Percentiles rank a stretch among this genome's conserved stretches.
phyloP scores from a whole-genome alignment of 2,888 invertebrate species.

The Andrena camellia region DNA sequence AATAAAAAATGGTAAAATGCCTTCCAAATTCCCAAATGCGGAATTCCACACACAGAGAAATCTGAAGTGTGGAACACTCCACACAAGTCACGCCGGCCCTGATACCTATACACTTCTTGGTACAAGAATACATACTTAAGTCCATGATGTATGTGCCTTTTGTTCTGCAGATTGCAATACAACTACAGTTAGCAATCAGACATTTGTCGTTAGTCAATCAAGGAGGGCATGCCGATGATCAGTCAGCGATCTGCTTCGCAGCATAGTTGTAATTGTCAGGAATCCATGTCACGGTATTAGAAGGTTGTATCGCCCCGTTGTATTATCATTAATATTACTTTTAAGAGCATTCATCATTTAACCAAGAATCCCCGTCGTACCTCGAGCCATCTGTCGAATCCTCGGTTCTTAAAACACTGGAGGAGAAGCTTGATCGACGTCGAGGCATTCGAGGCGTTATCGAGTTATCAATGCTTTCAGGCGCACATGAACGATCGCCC shows the following conservation, averaged over 20 bases:
- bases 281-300: background rate
- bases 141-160: too few species aligned
- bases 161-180: too few species aligned
- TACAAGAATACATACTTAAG: too few species aligned
- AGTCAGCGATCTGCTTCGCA: background rate
- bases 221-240: background rate
- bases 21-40: too few species aligned
- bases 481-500: background rate
- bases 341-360: background rate
- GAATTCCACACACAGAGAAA: too few species aligned
- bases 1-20: too few species aligned
- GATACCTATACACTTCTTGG: too few species aligned
- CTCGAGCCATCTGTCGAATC: background rate
- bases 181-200: background rate
- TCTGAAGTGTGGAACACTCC: too few species aligned
- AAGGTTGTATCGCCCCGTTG: background rate
- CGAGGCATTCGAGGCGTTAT: background rate
- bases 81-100: too few species aligned
- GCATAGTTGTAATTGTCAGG: background rate
- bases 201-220: background rate
- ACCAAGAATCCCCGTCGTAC: background rate
- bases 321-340: background rate
- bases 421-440: background rate
- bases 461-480: background rate
- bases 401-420: background rate